Base-by-base conservation (phyloP, 2,888 invertebrate genomes). In the Nomada hirtipes region DNA sequence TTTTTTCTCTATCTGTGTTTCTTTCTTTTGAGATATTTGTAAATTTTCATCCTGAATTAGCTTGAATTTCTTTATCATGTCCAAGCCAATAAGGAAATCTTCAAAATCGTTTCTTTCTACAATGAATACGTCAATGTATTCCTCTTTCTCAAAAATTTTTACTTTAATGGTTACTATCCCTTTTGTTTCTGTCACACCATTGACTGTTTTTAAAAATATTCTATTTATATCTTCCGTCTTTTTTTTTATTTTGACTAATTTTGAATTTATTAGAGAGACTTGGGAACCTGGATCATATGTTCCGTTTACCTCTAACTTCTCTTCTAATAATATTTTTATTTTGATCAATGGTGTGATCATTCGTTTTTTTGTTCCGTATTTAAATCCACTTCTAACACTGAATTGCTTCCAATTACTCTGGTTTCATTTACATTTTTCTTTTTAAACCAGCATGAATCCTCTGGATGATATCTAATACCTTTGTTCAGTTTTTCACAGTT, bases 111-210 rank as follows among this genome's bases (percentile, higher is more conserved):
- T 59, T 61, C 64, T 59, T 47, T 88, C 86, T n/a, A 88, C 60
- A 15, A 88, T 73, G 50, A 64, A 89, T 18, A 87, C 76, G 47
- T n/a, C n/a, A n/a, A n/a, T n/a, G n/a, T n/a, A n/a, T n/a, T n/a
- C n/a, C 69, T 89, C 89, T 61, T 82, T 87, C 29, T 89, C 71
- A 59, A 88, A 82, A n/a, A 88, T 87, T 83, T 86, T 88, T 77
- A 86, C 67, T 67, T 88, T 88, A 61, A 88, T 72, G 0, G 42
- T 85, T 82, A 42, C 71, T 59, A 88, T 65, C 29, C 88, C 84
- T 44, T 82, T 74, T 79, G 87, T 88, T 29, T 64, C 57, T 67
- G 29, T 76, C 64, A 83, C 87, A 89, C 88, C 89, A 88, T 84
- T 89, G 72, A 89, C 69, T 52, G 89, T 83, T 78, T 78, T 79